phyloP scores from a whole-genome alignment of 2,888 invertebrate species.

The Cerastis leucographa region DNA sequence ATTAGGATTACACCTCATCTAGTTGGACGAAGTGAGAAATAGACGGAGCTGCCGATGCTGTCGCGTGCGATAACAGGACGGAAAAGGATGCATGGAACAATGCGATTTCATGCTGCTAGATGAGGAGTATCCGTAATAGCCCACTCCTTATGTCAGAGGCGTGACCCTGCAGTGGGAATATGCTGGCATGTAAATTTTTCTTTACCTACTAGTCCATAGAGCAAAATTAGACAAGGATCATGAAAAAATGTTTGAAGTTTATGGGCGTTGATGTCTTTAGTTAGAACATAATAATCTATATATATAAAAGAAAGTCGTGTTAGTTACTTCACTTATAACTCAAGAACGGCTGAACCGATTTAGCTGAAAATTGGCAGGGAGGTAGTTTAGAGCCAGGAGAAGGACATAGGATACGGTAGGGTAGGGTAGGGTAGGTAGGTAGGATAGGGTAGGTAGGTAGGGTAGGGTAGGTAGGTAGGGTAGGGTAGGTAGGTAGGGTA shows the following conservation, averaged over 20 bases:
- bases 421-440: no score
- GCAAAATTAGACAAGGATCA: background rate
- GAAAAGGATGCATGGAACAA: background rate
- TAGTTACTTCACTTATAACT: no score
- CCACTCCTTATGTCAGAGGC: background rate
- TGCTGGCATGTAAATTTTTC: background rate
- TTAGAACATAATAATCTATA: no score
- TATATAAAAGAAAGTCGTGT: no score
- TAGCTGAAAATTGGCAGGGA: no score
- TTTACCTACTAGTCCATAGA: no score
- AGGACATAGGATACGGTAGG: no score
- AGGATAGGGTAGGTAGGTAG: no score
- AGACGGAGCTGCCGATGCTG: background rate
- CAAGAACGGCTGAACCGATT: no score
- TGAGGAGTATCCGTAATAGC: background rate
- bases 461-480: no score
- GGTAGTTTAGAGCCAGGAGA: no score
- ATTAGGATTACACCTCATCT: background rate
- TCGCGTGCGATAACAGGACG: background rate
- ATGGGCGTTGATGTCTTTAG: background rate
- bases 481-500: no score
- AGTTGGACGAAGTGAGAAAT: background rate
- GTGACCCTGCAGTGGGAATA: background rate
- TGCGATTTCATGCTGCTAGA: background rate
- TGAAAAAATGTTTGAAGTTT: background rate